These are phyloP conservation scores for Eidolon helvum DNA, from an alignment of 2,113 vertebrate genomes.

Conservation along the genomic window DNA sequence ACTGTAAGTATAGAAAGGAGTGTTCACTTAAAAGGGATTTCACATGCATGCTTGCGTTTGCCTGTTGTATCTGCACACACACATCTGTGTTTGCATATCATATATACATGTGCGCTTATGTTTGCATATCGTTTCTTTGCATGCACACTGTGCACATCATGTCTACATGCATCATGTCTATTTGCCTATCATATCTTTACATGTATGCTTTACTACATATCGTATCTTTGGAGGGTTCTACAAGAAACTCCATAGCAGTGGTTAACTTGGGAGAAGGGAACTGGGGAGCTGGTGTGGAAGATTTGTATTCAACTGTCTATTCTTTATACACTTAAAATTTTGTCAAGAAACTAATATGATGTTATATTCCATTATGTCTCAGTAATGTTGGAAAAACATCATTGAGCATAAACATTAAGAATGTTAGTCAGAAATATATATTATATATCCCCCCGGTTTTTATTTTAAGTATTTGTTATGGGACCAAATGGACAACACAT, in stretches of 20 bases:
- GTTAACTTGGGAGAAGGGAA: not conserved
- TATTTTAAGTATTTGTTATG: not conserved
- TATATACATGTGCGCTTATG: not conserved
- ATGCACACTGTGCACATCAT: not conserved
- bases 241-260: not conserved
- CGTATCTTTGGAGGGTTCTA: not conserved
- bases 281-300: not conserved
- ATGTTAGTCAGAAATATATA: not conserved
- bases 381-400: not conserved
- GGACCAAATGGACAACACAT: not conserved
- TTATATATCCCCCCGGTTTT: not conserved
- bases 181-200: not conserved
- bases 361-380: not conserved
- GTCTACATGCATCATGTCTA: not conserved
- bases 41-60: not conserved
- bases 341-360: not conserved
- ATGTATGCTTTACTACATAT: not conserved
- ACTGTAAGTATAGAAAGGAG: slow-evolving; percentile 87
- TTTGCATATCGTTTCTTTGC: not conserved
- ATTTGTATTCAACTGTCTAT: not conserved
- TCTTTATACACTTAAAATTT: not conserved
- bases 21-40: not conserved
- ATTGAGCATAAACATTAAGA: not conserved
- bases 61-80: not conserved
- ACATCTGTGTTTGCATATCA: not conserved